Conservation (phyloP, 2,888 invertebrate species). For the Meghimatium bilineatum region DNA sequence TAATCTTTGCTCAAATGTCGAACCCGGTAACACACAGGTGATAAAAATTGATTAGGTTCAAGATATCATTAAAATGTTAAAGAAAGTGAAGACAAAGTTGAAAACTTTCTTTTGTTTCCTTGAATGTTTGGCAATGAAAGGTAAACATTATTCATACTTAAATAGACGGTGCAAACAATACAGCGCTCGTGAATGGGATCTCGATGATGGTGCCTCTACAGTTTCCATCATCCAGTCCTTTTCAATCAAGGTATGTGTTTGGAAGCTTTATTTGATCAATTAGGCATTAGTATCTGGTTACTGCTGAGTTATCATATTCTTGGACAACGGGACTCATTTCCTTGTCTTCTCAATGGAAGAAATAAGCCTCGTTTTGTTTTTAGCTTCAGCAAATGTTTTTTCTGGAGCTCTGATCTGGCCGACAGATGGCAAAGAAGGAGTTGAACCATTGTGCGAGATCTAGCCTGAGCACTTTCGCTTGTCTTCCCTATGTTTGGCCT, state of each 20-base stretch:
- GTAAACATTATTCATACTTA: background rate
- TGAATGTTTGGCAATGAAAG: background rate
- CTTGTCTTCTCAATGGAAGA: constrained; percentile 23
- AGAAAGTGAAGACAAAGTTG: too few relatives aligned
- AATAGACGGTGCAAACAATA: background rate
- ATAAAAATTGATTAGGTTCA: too few relatives aligned
- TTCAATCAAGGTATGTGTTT: constrained; percentile 22
- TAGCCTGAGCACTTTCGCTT: constrained; percentile 17
- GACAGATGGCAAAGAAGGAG: constrained; percentile 33
- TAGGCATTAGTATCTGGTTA: constrained; percentile 34
- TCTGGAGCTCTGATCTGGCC: constrained; percentile 22
- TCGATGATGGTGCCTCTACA: background rate
- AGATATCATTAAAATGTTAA: too few relatives aligned
- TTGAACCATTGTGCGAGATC: background rate
- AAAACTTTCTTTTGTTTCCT: background rate
- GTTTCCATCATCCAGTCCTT: background rate
- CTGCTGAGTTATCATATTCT: constrained; percentile 1
- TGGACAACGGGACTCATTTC: constrained; percentile 7
- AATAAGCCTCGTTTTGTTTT: constrained; percentile 30
- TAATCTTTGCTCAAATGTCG: too few relatives aligned
- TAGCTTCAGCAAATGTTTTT: constrained; percentile 17
- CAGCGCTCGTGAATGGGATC: background rate
- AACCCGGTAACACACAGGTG: too few relatives aligned
- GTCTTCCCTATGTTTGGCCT: constrained; percentile 24
- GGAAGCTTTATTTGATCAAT: constrained; percentile 29